Base-by-base conservation (phyloP, 2,113 vertebrate species). In the Urocynchramus pylzowi region DNA sequence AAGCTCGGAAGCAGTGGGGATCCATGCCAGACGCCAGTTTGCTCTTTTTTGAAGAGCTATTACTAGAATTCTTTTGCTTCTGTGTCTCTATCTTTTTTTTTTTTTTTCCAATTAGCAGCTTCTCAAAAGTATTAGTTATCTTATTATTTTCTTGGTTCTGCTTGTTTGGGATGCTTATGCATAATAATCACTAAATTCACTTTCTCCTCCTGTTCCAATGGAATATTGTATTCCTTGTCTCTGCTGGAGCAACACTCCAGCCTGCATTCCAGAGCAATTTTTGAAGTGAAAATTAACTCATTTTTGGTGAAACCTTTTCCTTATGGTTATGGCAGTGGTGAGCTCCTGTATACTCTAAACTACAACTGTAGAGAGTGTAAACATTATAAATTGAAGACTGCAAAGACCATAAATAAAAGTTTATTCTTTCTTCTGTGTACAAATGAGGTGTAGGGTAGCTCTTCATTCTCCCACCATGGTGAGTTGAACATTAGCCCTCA, bases 41-140 rank as follows among this genome's bases (percentile, higher is more conserved):
- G 2, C 56, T 87, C 41, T 69, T 84, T 85, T 90, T n/a, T 87
- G 23, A 91, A 89, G 74, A 83, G 84, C 74, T 75, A 82, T 94
- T 93, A 92, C 74, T 12, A 69, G 67, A 37, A 81, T 87, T 65
- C 59, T 94, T 95, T 83, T 47, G 63, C 83, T 64, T 76, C 41
- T 23, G 23, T 50, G 69, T 52, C 26, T 91, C 73, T 47, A 3
- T n/a, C 16, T 59, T 19, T 23, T 81, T 94, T 84, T 78, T 17
- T 23, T 35, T 84, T 96, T 78, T 84, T 8, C 41, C 69, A 93
- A 80, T 91, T 95, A 96, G 54, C 54, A 83, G 50, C 54, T 90
- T 96, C 54, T 63, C 53, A 28, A 81, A 95, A 95, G 93, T 93
- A 89, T 86, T 81, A 89, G 79, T 81, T 93, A 90, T 76, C 60